Percentiles rank a stretch among this genome's conserved stretches.
Conservation (phyloP, 2,113 vertebrate species). For the Podarcis raffonei region DNA sequence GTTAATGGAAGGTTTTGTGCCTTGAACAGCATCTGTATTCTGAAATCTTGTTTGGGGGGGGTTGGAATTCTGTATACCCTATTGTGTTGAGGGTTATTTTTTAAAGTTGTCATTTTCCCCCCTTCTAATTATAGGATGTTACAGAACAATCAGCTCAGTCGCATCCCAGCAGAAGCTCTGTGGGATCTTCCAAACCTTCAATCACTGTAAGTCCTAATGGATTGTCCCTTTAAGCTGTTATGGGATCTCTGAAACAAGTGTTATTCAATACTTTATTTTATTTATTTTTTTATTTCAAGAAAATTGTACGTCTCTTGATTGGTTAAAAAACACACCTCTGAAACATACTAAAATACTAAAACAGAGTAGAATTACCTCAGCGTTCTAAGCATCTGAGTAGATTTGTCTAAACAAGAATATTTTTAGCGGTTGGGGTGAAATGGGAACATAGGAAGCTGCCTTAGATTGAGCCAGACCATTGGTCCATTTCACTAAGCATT, state of each 20-base stretch:
- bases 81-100: constrained; percentile 15
- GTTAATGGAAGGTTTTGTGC: not conserved
- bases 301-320: too few relatives aligned
- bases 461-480: too few relatives aligned
- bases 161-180: constrained; percentile 86
- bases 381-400: too few relatives aligned
- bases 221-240: constrained; percentile 11
- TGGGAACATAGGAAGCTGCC: too few relatives aligned
- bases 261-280: too few relatives aligned
- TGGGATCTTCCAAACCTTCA: constrained; percentile 92
- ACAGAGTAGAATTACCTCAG: too few relatives aligned
- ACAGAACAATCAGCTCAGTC: constrained; percentile 91
- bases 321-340: too few relatives aligned
- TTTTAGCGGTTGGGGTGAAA: too few relatives aligned
- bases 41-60: not conserved
- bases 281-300: too few relatives aligned
- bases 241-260: constrained; percentile 25
- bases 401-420: too few relatives aligned
- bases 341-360: too few relatives aligned
- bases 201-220: constrained; percentile 88
- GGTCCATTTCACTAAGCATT: too few relatives aligned
- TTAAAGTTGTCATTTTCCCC: constrained; percentile 8
- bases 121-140: constrained; percentile 86
- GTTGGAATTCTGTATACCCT: not conserved
- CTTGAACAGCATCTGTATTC: not conserved